Percentiles rank a stretch among this genome's conserved stretches.
Evolutionary conservation across 1,140 invertebrate species (phyloP).

Genomic region (Leptonema lineaticorne): DNA sequence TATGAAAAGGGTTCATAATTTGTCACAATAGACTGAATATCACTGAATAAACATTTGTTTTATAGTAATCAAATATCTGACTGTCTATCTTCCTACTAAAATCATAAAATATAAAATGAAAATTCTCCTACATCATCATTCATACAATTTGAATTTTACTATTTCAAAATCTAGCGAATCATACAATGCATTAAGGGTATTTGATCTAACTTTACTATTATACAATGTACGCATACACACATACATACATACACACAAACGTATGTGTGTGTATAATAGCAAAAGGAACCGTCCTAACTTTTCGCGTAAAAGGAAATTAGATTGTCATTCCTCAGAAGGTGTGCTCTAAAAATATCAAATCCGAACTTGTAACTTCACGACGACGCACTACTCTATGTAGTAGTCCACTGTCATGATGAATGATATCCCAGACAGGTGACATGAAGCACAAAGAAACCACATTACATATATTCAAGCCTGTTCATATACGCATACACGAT

Average conservation of each 20-base stretch:
- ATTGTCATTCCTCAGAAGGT: slow-evolving; percentile 36
- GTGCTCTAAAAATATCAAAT: slow-evolving; percentile 24
- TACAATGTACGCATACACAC: no score
- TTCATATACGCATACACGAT: no score
- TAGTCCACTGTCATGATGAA: slow-evolving; percentile 18
- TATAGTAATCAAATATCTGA: no score
- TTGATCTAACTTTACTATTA: no score
- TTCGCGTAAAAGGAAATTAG: slow-evolving; percentile 38
- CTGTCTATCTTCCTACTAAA: no score
- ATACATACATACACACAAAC: neutral
- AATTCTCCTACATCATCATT: no score
- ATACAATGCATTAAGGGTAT: neutral
- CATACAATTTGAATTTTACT: neutral
- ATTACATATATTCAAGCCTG: neutral
- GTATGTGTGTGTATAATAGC: neutral
- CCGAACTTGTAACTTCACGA: slow-evolving; percentile 1
- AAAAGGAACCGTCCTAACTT: slow-evolving; percentile 30
- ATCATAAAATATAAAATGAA: no score
- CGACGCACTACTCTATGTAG: neutral
- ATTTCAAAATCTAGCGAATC: neutral
- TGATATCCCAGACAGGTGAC: slow-evolving; percentile 13
- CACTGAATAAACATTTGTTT: no score
- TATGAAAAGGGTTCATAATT: no score
- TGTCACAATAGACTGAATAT: no score
- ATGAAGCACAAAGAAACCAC: slow-evolving; percentile 10